Evolutionary conservation across 2,797 vertebrate genomes (phyloP), one percentile per base, ranked within the genome.

Genomic region (Macrochelys suwanniensis): DNA sequence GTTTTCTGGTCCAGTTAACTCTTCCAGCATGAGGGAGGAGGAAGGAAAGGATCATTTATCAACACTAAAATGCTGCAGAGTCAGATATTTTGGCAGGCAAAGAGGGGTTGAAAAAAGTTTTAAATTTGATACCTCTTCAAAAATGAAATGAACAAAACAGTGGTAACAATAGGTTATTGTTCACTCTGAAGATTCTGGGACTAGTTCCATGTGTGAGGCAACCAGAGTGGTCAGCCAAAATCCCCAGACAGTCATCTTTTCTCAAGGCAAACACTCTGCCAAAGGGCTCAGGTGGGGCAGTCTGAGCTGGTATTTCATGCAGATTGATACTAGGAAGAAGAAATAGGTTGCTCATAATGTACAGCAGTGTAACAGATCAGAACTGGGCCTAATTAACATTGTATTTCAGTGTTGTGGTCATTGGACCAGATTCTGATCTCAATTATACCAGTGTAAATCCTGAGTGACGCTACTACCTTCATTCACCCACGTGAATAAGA

Each of bases 71-170:
- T 21, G 5, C 86, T 91, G 90, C 54, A 74, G 56, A 28, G 82
- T 71, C 76, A 93, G 94, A 79, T 78, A 81, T 2, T 8, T 50
- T 71, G 88, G 57, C 5, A 59, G 19, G 23, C 37, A 59, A 42
- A 81, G 47, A 19, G n/a, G 47, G 65, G 84, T 19, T 45, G 68
- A 90, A 93, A 80, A 10, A 7, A 6, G 47, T 31, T 81, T 84
- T 49, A 87, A 94, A 93, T 28, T 12, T 9, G 56, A 81, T 78
- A 50, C 42, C 84, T 89, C 74, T 93, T 93, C 83, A 87, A 88
- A 47, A 26, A 26, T 80, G n/a, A 91, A 93, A 94, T 47, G 57
- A 87, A 71, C 68, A 86, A 51, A 45, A 77, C 31, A 26, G 50
- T 85, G 84, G 50, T 80, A 95, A 89, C 68, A 92, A 88, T 3